phyloP scores from a whole-genome alignment of 2,888 invertebrate species.

The Melieria crassipennis region DNA sequence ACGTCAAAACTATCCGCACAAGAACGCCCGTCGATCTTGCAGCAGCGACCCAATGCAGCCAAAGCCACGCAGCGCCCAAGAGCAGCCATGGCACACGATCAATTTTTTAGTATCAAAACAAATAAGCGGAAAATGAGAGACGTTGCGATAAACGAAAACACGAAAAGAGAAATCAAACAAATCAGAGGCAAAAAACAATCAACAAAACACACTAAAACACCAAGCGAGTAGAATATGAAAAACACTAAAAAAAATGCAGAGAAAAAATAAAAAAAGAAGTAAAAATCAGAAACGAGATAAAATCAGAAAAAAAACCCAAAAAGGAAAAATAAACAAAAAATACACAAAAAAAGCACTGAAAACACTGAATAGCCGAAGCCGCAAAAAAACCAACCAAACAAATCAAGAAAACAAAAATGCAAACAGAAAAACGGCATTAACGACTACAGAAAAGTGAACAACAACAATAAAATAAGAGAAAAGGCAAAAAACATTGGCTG shows the following conservation, averaged over 20 bases:
- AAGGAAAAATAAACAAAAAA: background rate
- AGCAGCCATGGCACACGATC: conserved; percentile 1
- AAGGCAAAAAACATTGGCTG: no score
- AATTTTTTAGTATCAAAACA: conserved; percentile 31
- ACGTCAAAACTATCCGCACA: no score
- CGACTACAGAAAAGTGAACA: no score
- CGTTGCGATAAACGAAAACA: conserved; percentile 13
- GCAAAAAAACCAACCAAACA: no score
- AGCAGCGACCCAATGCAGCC: background rate
- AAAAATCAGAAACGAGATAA: background rate
- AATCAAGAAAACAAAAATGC: no score
- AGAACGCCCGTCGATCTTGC: background rate
- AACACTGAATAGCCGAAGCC: no score
- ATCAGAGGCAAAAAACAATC: conserved; percentile 25
- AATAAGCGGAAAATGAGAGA: conserved; percentile 28
- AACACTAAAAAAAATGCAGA: no score
- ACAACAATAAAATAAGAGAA: no score
- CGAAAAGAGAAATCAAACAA: conserved; percentile 10
- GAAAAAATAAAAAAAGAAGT: no score
- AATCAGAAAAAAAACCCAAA: background rate
- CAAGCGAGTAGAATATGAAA: no score
- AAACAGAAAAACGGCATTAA: no score
- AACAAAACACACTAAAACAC: background rate
- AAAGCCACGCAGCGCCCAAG: background rate
- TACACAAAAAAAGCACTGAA: background rate